phyloP scores from a whole-genome alignment of 2,797 vertebrate genomes.

The Ptychadena robeensis region DNA sequence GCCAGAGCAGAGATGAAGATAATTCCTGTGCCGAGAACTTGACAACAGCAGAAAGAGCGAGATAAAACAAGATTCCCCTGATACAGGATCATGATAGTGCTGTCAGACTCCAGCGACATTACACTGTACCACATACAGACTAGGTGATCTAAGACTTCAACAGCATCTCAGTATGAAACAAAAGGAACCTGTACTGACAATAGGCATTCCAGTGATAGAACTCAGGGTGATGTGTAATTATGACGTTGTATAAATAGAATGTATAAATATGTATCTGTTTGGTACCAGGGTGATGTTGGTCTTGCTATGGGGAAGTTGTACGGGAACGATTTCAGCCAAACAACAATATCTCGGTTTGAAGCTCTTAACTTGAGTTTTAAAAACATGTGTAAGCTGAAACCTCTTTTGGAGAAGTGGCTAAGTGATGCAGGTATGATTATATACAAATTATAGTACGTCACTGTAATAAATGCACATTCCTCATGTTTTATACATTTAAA shows the following conservation, averaged over 20 bases:
- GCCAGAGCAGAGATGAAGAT: no score
- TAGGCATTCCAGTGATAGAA: no score
- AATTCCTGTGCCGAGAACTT: no score
- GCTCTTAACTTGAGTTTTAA: constrained; percentile 98
- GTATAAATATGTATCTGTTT: neutral
- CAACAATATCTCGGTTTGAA: constrained; percentile 96
- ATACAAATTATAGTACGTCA: neutral
- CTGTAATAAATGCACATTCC: neutral
- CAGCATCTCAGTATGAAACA: no score
- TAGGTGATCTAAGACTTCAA: no score
- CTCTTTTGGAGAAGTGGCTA: constrained; percentile 96
- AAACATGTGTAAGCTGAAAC: constrained; percentile 99
- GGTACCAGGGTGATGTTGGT: constrained; percentile 89
- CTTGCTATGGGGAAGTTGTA: constrained; percentile 98
- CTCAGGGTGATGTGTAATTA: neutral
- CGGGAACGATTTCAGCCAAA: constrained; percentile 98
- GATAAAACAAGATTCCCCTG: no score
- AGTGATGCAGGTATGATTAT: constrained; percentile 87
- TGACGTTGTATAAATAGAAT: neutral
- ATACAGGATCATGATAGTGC: no score
- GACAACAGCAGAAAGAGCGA: no score
- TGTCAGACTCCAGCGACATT: no score
- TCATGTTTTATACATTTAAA: no score
- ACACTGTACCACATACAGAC: no score
- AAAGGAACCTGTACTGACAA: no score